Conservation (phyloP, 2,797 vertebrate species). For the Sebastes kiyomatsui region DNA sequence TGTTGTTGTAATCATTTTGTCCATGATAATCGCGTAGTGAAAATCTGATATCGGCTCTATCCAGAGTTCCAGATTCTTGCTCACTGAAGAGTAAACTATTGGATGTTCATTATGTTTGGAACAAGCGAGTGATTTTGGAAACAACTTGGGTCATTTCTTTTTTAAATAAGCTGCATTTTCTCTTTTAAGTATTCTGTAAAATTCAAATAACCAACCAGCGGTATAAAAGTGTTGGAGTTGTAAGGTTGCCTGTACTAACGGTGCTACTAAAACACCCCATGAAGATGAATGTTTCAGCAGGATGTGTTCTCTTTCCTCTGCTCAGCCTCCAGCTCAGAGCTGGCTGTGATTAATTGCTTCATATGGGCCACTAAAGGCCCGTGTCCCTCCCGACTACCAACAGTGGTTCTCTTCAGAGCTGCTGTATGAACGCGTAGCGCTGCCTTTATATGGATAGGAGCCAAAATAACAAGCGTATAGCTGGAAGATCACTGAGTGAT, state of each 20-base stretch:
- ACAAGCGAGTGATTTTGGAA: background rate
- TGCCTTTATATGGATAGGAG: slow-evolving; percentile 7
- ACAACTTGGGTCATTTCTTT: background rate
- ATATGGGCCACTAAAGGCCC: slow-evolving; percentile 37
- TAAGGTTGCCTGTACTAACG: background rate
- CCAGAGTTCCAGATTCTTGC: background rate
- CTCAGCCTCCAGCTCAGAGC: slow-evolving; percentile 20
- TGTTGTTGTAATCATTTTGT: too few species aligned
- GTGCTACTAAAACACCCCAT: background rate
- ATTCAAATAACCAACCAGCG: background rate
- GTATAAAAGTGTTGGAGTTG: background rate
- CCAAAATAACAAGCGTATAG: background rate
- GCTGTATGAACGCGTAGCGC: slow-evolving; percentile 14
- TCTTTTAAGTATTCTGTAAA: background rate
- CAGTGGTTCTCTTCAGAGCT: slow-evolving; percentile 25
- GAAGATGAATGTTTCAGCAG: slow-evolving; percentile 43
- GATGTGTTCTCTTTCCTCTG: background rate
- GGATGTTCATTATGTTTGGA: background rate
- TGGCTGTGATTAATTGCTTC: slow-evolving; percentile 58
- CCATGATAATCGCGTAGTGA: too few species aligned
- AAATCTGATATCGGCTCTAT: too few species aligned
- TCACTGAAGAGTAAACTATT: background rate
- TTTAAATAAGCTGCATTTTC: background rate
- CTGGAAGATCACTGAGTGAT: slow-evolving; percentile 7
- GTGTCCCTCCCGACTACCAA: slow-evolving; percentile 17